A percentile compares a stretch with the other conserved stretches of the same genome.
Evolutionary conservation across 2,113 vertebrate genomes (phyloP).

Genomic region (Arenaria interpres): DNA sequence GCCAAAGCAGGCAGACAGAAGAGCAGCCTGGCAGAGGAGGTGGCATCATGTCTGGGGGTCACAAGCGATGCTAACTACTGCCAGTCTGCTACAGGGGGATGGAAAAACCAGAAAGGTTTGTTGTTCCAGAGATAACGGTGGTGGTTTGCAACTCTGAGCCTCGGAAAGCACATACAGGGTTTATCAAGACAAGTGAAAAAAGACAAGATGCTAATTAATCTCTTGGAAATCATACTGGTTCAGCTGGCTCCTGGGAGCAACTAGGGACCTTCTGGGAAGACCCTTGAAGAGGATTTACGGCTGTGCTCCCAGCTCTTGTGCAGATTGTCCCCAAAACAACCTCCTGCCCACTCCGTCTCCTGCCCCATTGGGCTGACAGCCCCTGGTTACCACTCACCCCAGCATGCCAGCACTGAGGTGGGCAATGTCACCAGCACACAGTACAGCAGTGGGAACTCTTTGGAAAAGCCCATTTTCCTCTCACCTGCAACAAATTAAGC

Average conservation of each 20-base stretch:
- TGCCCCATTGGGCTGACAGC: accelerated
- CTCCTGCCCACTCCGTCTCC: not conserved
- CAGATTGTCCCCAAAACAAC: not conserved
- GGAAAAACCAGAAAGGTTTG: not conserved
- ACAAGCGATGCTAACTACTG: not conserved
- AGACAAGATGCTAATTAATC: not conserved
- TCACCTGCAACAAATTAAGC: accelerated
- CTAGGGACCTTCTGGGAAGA: accelerated
- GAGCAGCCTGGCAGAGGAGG: not conserved
- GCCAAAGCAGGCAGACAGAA: not conserved
- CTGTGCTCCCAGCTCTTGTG: not conserved
- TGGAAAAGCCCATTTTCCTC: not conserved
- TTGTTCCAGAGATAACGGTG: accelerated
- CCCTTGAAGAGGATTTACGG: accelerated
- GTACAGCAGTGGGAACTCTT: accelerated
- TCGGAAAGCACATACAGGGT: not conserved
- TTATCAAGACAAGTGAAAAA: not conserved
- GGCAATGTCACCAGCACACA: accelerated
- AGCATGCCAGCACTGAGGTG: accelerated
- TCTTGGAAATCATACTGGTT: not conserved
- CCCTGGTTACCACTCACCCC: not conserved
- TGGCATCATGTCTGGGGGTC: not conserved
- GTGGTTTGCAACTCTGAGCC: not conserved
- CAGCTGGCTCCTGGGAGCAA: not conserved
- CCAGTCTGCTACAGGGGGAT: not conserved